Conservation (phyloP, 2,888 invertebrate genomes). For the Sesamia inferens region DNA sequence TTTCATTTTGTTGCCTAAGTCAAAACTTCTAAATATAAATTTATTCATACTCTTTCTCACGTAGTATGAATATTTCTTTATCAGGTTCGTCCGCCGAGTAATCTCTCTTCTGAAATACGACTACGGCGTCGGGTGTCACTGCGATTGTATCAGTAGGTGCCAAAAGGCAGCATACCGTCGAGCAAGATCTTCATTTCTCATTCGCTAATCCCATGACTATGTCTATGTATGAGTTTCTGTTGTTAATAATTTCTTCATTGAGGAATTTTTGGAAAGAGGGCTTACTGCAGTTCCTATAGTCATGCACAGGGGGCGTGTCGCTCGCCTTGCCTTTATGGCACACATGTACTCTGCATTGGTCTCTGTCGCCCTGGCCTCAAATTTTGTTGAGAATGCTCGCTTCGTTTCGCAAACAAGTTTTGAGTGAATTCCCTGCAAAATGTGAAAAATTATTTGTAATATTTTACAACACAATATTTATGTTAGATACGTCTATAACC, state of each 20-base stretch:
- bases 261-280: constrained; percentile 26
- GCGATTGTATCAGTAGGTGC: constrained; percentile 48
- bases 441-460: neutral
- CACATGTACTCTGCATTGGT: constrained; percentile 53
- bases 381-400: constrained; percentile 54
- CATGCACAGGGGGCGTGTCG: constrained; percentile 38
- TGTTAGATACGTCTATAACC: neutral
- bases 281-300: constrained; percentile 36
- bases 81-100: constrained; percentile 84
- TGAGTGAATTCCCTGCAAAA: constrained; percentile 62
- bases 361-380: constrained; percentile 50
- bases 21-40: constrained; percentile 16
- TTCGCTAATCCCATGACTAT: constrained; percentile 12
- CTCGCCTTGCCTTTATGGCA: constrained; percentile 58
- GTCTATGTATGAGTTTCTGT: constrained; percentile 37
- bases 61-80: constrained; percentile 65
- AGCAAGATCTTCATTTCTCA: constrained; percentile 39
- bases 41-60: constrained; percentile 63
- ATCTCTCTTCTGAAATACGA: constrained; percentile 76
- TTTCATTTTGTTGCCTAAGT: constrained; percentile 6
- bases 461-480: neutral
- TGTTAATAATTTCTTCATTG: constrained; percentile 37
- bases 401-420: constrained; percentile 76
- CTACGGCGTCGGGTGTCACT: constrained; percentile 44
- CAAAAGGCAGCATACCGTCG: constrained; percentile 45